A percentile compares a stretch with the other conserved stretches of the same genome.
Conservation (phyloP, 2,888 invertebrate species). For the Hydrotaea diabolus region DNA sequence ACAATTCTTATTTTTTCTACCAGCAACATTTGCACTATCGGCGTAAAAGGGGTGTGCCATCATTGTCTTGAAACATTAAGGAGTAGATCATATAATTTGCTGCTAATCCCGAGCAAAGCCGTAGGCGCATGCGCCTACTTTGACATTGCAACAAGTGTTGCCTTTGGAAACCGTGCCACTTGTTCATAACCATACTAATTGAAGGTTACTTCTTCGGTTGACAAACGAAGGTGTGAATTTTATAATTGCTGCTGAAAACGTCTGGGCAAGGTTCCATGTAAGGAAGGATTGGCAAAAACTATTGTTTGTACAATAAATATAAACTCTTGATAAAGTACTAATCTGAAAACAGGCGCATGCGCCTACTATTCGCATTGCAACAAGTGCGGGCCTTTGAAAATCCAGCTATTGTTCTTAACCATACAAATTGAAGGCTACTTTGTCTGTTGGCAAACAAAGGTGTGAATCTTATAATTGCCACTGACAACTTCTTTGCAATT, state of each 20-base stretch:
- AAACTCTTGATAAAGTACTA: not conserved
- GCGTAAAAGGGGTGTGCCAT: not conserved
- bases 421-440: not conserved
- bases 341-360: not conserved
- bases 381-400: too few relatives aligned
- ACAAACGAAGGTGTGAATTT: not conserved
- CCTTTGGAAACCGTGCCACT: too few relatives aligned
- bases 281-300: not conserved
- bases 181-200: not conserved
- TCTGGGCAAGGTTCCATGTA: not conserved
- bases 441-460: not conserved
- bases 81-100: not conserved
- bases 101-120: not conserved
- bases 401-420: too few relatives aligned
- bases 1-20: too few relatives aligned
- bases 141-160: not conserved
- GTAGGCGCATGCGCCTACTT: not conserved
- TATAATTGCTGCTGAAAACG: not conserved
- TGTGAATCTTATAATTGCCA: conserved; percentile 3
- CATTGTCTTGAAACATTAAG: not conserved
- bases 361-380: too few relatives aligned
- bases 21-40: not conserved
- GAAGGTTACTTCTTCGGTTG: not conserved
- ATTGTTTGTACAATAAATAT: not conserved
- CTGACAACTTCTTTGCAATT: not conserved